Evolutionary conservation across 2,797 vertebrate species (phyloP), one percentile per base, ranked within the genome.

Genomic region (Esox lucius): DNA sequence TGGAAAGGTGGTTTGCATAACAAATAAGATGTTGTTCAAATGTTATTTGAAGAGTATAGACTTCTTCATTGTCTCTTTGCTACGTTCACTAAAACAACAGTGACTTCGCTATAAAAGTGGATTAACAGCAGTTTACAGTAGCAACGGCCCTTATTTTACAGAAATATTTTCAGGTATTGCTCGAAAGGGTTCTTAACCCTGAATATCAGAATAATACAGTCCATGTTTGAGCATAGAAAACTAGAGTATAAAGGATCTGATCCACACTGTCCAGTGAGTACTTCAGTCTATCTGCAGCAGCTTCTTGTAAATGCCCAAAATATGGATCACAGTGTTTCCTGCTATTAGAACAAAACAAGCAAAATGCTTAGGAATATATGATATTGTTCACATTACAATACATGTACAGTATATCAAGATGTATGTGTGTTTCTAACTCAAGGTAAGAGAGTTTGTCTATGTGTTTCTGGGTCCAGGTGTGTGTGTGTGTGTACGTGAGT

Each of bases 241-340:
- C 26, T 1, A 42, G 33, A 61, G 49, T 68, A 67, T 51, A 71
- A 71, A 73, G 75, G 68, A 80, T 39, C 48, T n/a, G 49, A 78
- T 22, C 24, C 35, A 33, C 53, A 70, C 49, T 48, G 5, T 77
- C 77, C 75, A 81, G 76, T 67, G 39, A 85, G 85, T 81, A 78
- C 35, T 24, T 71, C 17, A 72, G 49, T 78, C 62, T 83, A 66
- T 68, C 59, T 65, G 64, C 26, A 76, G 76, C 7, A 74, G 77
- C 59, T 77, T 22, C 5, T 42, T 17, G 33, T 72, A 66, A 13
- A 48, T 48, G 13, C 13, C 17, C 72, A 33, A 65, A 49, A 71
- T 31, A 65, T n/a, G 61, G 33, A 67, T 89, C 81, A 86, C 88
- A 90, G 88, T 90, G 86, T 86, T 86, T 69, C 69, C 79, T 78